Conservation (phyloP, 2,113 vertebrate genomes). For the Hymenochirus boettgeri region DNA sequence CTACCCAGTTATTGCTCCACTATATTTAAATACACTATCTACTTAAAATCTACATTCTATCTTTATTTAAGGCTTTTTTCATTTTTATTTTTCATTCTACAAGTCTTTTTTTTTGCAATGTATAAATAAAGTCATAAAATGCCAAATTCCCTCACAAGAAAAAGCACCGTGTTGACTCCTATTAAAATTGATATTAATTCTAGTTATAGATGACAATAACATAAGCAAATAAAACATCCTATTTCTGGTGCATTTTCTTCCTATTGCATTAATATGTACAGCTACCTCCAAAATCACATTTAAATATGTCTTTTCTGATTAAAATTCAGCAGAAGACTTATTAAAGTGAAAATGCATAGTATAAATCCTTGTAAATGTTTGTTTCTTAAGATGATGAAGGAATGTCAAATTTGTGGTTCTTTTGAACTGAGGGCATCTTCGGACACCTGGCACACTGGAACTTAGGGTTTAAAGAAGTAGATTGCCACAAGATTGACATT, state of each 20-base stretch:
- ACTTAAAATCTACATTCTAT: slow-evolving; percentile 49
- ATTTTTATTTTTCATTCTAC: slow-evolving; percentile 45
- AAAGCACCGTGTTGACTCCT: slow-evolving; percentile 51
- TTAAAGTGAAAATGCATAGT: slow-evolving; percentile 56
- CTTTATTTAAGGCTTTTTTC: slow-evolving; percentile 48
- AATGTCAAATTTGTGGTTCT: neutral
- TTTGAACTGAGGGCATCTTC: too few relatives aligned
- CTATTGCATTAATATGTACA: slow-evolving; percentile 58
- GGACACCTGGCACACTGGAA: too few relatives aligned
- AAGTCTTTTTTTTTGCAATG: slow-evolving; percentile 46
- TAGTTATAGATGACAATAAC: slow-evolving; percentile 58
- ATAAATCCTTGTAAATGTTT: slow-evolving; percentile 56
- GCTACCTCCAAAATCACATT: slow-evolving; percentile 61
- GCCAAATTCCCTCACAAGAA: slow-evolving; percentile 34
- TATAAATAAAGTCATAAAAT: slow-evolving; percentile 38
- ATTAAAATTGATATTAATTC: slow-evolving; percentile 45
- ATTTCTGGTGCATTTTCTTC: slow-evolving; percentile 50
- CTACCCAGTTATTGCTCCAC: slow-evolving; percentile 52
- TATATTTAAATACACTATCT: slow-evolving; percentile 37
- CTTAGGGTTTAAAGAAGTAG: neutral
- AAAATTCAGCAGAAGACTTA: slow-evolving; percentile 32
- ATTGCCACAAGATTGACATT: neutral
- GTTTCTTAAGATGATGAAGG: slow-evolving; percentile 54
- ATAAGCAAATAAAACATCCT: slow-evolving; percentile 55
- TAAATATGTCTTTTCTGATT: slow-evolving; percentile 54